Base-by-base conservation (phyloP, 2,113 vertebrate genomes). In the Otis tarda region DNA sequence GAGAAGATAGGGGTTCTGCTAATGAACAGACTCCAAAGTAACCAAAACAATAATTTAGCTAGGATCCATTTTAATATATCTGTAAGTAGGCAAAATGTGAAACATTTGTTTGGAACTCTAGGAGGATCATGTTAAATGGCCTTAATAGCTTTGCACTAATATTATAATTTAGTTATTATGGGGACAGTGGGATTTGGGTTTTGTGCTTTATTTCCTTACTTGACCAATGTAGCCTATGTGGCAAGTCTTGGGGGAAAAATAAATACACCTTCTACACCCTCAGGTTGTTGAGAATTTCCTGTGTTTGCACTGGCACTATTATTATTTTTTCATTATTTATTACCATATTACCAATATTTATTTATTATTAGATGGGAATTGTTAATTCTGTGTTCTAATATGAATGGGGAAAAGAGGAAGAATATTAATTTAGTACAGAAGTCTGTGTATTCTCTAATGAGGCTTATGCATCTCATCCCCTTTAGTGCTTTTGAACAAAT, bases 351-450 rank as follows among this genome's bases (percentile, higher is more conserved):
- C 41, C 41, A 43, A 16, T 43, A 43, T 43, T 43, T 43, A 43
- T 43, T 43, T 43, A 43, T 43, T 43, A 43, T 43, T 94, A 89
- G 19, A 39, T 89, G 33, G 24, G 45, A 79, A 60, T 82, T 93
- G 83, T 78, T 56, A 76, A 81, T 83, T 83, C 31, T 39, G 4
- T 87, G 83, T 64, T 49, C 24, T 91, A 83, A 82, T 89, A 65
- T n/a, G n/a, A 89, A 74, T 88, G 60, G 35, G 53, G 20, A 28
- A 92, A 78, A 92, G 81, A 77, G 39, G 16, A 56, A 88, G 68
- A 95, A 82, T 96, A 94, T 60, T 95, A 55, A 95, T 87, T 90
- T 91, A 75, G 75, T 94, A 64, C 64, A 80, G 57, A 87, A 81
- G 7, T 53, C 60, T 95, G 19, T 93, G 64, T 68, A 57, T 96